phyloP scores from a whole-genome alignment of 1,140 invertebrate species.

The Cryptotermes secundus region DNA sequence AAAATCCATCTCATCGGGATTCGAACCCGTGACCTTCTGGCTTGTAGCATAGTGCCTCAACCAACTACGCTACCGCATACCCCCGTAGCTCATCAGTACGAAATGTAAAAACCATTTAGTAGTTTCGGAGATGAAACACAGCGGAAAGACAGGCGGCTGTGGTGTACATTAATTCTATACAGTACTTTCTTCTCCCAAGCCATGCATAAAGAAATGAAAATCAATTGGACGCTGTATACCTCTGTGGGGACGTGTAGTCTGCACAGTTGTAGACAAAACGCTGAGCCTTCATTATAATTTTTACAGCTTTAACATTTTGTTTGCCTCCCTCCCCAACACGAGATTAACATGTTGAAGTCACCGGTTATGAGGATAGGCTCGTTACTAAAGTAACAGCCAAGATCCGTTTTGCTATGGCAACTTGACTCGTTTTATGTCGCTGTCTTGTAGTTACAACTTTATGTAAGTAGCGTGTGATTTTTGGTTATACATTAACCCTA shows the following conservation, averaged over 20 bases:
- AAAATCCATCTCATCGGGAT: too few species aligned
- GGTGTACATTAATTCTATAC: too few species aligned
- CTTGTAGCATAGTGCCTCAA: too few species aligned
- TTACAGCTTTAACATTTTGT: not conserved
- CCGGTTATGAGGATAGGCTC: not conserved
- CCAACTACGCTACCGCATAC: too few species aligned
- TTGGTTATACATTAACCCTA: constrained; percentile 8
- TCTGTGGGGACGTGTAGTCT: not conserved
- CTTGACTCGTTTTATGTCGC: not conserved
- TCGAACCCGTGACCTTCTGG: too few species aligned
- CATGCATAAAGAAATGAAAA: too few species aligned
- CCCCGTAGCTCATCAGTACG: too few species aligned
- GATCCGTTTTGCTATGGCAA: constrained; percentile 12
- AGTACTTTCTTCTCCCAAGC: too few species aligned
- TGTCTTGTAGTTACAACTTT: not conserved
- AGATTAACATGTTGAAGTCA: not conserved
- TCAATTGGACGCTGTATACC: too few species aligned
- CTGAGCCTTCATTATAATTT: not conserved
- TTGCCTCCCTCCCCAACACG: not conserved
- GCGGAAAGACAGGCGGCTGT: too few species aligned
- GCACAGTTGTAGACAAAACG: not conserved
- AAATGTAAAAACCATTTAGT: too few species aligned
- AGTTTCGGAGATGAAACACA: too few species aligned
- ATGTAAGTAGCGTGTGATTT: constrained; percentile 7
- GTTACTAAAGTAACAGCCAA: not conserved